Evolutionary conservation across 2,113 vertebrate genomes (phyloP).

Genomic region (Toxostoma redivivum): DNA sequence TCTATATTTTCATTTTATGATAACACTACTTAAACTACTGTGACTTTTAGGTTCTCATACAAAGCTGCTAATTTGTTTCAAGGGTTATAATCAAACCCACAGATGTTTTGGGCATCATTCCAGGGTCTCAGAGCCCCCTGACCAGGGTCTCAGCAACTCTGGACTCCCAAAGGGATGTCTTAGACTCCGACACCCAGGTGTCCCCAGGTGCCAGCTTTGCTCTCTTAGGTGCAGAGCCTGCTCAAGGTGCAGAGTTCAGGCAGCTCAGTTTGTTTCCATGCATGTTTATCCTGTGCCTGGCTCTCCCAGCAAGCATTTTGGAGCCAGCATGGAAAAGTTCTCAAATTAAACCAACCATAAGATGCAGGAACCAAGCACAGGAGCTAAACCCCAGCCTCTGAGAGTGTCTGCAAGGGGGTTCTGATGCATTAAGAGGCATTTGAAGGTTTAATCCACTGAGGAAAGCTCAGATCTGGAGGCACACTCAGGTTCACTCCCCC

Average conservation of each 20-base stretch:
- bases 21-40: too few species aligned
- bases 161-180: too few species aligned
- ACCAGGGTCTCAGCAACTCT: too few species aligned
- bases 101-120: too few species aligned
- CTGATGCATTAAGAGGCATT: not conserved
- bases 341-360: not conserved
- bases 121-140: too few species aligned
- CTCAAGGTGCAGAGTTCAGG: not conserved
- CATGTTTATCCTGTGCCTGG: not conserved
- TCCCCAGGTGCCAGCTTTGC: not conserved
- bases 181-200: too few species aligned
- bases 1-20: too few species aligned
- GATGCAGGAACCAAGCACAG: not conserved
- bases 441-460: not conserved
- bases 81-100: too few species aligned
- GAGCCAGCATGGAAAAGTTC: not conserved
- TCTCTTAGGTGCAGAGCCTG: not conserved
- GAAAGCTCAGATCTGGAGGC: not conserved
- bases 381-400: not conserved
- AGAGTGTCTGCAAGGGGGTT: not conserved
- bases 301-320: not conserved
- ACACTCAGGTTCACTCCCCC: accelerated
- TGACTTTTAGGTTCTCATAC: too few species aligned
- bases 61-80: too few species aligned
- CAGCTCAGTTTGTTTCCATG: accelerated